phyloP scores from a whole-genome alignment of 1,140 invertebrate species.

The Leptestheria dahalacensis region DNA sequence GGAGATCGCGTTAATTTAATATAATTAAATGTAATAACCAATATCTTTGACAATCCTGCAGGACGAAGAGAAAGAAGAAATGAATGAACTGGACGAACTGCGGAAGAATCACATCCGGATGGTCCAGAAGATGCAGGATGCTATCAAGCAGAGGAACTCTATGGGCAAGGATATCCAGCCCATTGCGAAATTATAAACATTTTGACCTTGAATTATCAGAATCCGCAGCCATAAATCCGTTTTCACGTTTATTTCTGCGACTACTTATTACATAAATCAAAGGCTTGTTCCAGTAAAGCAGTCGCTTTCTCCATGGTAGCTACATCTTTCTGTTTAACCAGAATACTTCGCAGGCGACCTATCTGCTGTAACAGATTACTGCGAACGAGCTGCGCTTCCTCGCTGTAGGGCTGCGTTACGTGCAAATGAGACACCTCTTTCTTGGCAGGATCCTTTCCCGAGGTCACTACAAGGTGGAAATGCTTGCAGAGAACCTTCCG shows the following conservation, averaged over 20 bases:
- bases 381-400: too few species aligned
- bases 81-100: conserved; percentile 84
- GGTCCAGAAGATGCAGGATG: conserved; percentile 24
- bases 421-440: neutral
- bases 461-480: neutral
- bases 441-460: neutral
- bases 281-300: too few species aligned
- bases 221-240: too few species aligned
- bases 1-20: neutral
- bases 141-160: neutral
- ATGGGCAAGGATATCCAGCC: too few species aligned
- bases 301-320: too few species aligned
- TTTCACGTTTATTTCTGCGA: too few species aligned
- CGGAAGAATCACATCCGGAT: conserved; percentile 63
- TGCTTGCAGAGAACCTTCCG: neutral
- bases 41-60: conserved; percentile 27
- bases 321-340: too few species aligned
- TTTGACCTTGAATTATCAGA: too few species aligned
- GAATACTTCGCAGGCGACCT: neutral
- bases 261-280: too few species aligned
- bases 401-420: neutral
- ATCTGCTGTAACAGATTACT: neutral
- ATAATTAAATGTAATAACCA: neutral
- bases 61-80: conserved; percentile 82
- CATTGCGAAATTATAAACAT: too few species aligned